These are phyloP conservation scores for Drosophila infuscata DNA, from an alignment of 2,888 invertebrate genomes.

Conservation along the genomic window DNA sequence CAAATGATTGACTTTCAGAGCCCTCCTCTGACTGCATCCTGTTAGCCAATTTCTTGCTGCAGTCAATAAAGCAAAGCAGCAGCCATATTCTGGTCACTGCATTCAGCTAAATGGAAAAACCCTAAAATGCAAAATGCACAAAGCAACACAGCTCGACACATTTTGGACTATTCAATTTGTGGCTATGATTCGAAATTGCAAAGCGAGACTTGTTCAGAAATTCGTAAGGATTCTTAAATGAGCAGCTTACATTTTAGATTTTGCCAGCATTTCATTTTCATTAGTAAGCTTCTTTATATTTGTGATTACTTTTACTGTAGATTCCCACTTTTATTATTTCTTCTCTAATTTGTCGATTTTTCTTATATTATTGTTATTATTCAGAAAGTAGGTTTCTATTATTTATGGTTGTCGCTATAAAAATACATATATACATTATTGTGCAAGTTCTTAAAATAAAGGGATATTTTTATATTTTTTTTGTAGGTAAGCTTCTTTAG, in stretches of 20 bases:
- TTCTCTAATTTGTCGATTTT: too few species aligned
- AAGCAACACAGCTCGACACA: background rate
- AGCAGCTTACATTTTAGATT: too few species aligned
- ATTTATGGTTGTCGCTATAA: too few species aligned
- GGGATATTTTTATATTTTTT: too few species aligned
- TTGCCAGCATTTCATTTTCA: too few species aligned
- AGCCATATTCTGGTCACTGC: conserved; percentile 12
- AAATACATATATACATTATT: too few species aligned
- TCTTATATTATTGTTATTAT: too few species aligned
- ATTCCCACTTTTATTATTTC: too few species aligned
- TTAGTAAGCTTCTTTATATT: too few species aligned
- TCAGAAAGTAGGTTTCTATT: too few species aligned
- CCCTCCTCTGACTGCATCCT: conserved; percentile 22
- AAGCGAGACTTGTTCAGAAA: background rate
- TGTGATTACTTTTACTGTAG: too few species aligned
- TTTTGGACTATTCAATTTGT: conserved; percentile 2
- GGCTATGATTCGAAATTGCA: background rate
- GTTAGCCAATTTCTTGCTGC: conserved; percentile 13
- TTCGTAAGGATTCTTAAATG: background rate
- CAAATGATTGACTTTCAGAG: conserved; percentile 20
- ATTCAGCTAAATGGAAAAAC: background rate
- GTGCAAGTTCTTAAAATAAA: too few species aligned
- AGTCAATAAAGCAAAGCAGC: conserved; percentile 19
- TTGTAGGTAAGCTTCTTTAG: background rate
- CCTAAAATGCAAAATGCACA: background rate